Percentiles rank a stretch among this genome's conserved stretches.
Conservation (phyloP, 2,888 invertebrate genomes). For the Parascotia fuliginaria region DNA sequence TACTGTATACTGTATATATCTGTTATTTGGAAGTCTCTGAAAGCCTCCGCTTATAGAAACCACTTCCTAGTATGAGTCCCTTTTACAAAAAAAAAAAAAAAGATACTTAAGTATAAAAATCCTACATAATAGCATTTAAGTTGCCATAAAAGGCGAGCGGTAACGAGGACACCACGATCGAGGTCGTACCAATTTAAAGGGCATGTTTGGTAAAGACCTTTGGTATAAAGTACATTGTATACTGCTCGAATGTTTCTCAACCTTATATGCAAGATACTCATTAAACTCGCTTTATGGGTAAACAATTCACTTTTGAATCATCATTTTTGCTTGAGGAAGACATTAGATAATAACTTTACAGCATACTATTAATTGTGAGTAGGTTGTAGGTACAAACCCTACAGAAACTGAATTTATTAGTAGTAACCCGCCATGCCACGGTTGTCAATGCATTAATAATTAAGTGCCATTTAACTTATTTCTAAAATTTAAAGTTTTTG, state of each 20-base stretch:
- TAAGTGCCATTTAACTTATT: too few relatives aligned
- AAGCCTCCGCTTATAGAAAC: too few relatives aligned
- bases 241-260: neutral
- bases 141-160: conserved; percentile 53
- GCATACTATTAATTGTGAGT: too few relatives aligned
- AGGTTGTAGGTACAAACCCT: too few relatives aligned
- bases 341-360: too few relatives aligned
- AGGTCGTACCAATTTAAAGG: conserved; percentile 59
- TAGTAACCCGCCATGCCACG: too few relatives aligned
- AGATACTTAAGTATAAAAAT: neutral
- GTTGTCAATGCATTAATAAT: too few relatives aligned
- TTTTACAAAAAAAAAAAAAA: neutral
- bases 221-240: neutral
- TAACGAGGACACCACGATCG: conserved; percentile 50
- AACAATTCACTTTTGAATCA: neutral
- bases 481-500: too few relatives aligned
- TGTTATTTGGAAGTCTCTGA: too few relatives aligned
- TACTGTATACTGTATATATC: too few relatives aligned
- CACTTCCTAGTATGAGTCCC: too few relatives aligned
- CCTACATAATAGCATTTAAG: conserved; percentile 49
- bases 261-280: conserved; percentile 34
- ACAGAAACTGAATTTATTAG: too few relatives aligned
- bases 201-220: conserved; percentile 19
- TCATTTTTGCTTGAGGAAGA: conserved; percentile 1
- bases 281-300: conserved; percentile 9